phyloP scores from a whole-genome alignment of 2,797 vertebrate genomes.

The Emys orbicularis region DNA sequence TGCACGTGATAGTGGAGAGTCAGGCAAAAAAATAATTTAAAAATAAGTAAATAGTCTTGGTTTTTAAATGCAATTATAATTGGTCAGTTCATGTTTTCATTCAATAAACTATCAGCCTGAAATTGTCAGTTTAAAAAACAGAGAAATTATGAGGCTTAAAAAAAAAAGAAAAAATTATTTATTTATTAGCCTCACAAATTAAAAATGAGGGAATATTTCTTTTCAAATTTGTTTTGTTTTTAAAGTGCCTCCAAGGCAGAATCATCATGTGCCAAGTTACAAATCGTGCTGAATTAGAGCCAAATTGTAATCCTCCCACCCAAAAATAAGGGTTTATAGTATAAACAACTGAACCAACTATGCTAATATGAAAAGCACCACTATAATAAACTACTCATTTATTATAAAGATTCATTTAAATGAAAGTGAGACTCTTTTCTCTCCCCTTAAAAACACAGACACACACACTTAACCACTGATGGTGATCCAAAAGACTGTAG shows the following conservation, averaged over 20 bases:
- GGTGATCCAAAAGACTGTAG: conserved; percentile 77
- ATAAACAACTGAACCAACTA: conserved; percentile 17
- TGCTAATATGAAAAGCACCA: conserved; percentile 23
- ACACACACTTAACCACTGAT: conserved; percentile 72
- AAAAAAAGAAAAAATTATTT: not conserved
- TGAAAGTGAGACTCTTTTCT: conserved; percentile 36
- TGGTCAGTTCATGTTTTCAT: not conserved
- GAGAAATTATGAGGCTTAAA: not conserved
- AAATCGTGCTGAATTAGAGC: not conserved
- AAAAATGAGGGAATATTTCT: not conserved
- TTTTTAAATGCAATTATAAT: not conserved
- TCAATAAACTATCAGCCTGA: not conserved
- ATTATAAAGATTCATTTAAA: conserved; percentile 49
- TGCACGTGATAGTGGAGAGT: not conserved
- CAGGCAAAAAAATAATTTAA: not conserved
- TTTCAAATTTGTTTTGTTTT: not conserved
- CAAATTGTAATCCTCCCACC: not conserved
- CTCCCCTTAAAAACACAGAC: conserved; percentile 55
- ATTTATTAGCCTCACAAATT: not conserved
- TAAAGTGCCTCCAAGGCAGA: not conserved
- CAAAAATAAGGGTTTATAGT: not conserved
- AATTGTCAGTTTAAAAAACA: not conserved
- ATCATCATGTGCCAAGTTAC: not conserved
- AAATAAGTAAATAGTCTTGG: not conserved
- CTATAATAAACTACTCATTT: conserved; percentile 22